A percentile compares a stretch with the other conserved stretches of the same genome.
phyloP scores from a whole-genome alignment of 2,113 vertebrate species.

The Reinhardtius hippoglossoides region DNA sequence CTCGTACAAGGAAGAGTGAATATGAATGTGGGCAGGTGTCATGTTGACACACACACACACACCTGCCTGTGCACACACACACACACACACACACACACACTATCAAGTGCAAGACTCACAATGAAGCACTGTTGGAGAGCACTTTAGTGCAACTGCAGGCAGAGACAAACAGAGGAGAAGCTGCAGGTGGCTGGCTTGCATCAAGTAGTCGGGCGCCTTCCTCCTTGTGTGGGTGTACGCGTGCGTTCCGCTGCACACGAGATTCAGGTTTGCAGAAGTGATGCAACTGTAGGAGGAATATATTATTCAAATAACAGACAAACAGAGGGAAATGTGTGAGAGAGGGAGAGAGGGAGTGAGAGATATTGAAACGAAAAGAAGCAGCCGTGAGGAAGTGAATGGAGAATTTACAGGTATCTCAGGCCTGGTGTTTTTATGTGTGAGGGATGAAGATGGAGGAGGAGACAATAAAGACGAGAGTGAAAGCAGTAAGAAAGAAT shows the following conservation, averaged over 20 bases:
- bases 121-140: conserved; percentile 40
- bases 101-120: conserved; percentile 25
- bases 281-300: conserved; percentile 30
- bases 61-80: neutral
- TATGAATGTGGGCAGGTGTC: conserved; percentile 46
- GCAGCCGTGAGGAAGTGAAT: neutral
- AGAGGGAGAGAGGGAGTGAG: neutral
- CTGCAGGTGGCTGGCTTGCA: conserved; percentile 54
- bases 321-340: neutral
- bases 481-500: neutral
- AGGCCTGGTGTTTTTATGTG: neutral
- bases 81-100: neutral
- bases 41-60: conserved; percentile 3
- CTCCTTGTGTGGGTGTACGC: neutral
- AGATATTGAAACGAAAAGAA: neutral
- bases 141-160: conserved; percentile 48
- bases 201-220: conserved; percentile 38
- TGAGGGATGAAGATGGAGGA: neutral
- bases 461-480: neutral
- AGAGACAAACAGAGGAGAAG: conserved; percentile 42
- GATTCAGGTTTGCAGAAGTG: conserved; percentile 16
- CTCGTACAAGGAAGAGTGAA: neutral
- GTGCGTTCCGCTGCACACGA: conserved; percentile 11
- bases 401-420: neutral
- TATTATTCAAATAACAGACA: conserved; percentile 31